Evolutionary conservation across 2,888 invertebrate species (phyloP), one percentile per base, ranked within the genome.

Genomic region (Dolichomitus sp.): DNA sequence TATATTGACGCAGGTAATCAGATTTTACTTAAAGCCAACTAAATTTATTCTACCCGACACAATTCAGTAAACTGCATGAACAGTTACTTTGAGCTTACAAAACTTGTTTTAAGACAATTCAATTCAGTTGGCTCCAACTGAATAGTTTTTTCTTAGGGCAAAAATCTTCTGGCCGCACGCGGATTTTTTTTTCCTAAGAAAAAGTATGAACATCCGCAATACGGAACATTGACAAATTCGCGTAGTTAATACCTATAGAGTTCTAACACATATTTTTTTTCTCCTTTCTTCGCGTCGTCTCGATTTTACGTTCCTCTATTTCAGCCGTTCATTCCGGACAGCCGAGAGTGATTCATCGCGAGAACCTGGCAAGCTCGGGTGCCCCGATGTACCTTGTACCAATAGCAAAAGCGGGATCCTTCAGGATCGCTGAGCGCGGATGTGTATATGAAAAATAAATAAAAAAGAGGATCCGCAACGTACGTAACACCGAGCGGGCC

Each of bases 311-410:
- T 59, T n/a, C 52, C 30, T 80, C 17, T 54, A 37, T 75, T 65
- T 65, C 7, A 33, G 40, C 75, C 63, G 14, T 30, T 59, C 57
- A 19, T 7, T 45, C 54, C 30, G 37, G 54, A 69, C 40, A 48
- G 42, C 37, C 19, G 66, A 27, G 63, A 77, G 73, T 81, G 73
- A 77, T 77, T 81, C 50, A 81, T 81, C 52, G 81, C 45, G 68
- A 63, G 42, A 52, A 57, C 40, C 68, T 81, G 75, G 72, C 79
- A 81, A 75, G 52, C 70, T 14, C 61, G 33, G 50, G 4, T 23
- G 17, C 50, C 23, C 17, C 45, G 65, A 69, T 50, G 57, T 76
- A 76, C 48, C 14, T 50, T 48, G 27, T 61, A 61, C 19, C 48
- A 19, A 69, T 40, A 68, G 23, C 23, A 52, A 54, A 74, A 74